Evolutionary conservation across 2,888 invertebrate species (phyloP).

Genomic region (Thera britannica): DNA sequence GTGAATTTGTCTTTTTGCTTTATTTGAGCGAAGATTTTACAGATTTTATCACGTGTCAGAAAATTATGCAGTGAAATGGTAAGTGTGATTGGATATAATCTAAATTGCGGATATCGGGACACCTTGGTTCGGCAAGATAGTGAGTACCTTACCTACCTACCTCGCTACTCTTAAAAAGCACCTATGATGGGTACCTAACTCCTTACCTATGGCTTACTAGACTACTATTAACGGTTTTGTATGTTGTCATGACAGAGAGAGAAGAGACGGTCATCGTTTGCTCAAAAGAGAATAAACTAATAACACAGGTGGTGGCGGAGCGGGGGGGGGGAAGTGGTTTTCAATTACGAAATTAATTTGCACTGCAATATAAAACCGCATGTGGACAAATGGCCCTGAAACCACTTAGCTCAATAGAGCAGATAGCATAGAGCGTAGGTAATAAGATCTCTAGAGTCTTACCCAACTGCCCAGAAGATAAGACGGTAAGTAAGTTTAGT

Average conservation of each 20-base stretch:
- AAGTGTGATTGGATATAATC: no score
- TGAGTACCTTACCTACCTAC: no score
- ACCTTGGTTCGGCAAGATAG: no score
- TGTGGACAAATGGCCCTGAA: slow-evolving; percentile 3
- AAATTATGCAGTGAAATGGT: no score
- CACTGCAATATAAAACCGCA: slow-evolving; percentile 16
- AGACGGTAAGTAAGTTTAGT: no score
- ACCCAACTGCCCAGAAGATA: no score
- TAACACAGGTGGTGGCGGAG: background rate
- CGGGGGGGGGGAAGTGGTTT: slow-evolving; percentile 3
- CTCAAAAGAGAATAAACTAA: background rate
- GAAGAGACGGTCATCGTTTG: background rate
- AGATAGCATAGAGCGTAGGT: background rate
- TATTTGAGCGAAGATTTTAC: background rate
- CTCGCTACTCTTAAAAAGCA: no score
- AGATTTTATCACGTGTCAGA: no score
- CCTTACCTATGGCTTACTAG: no score
- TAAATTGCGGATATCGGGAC: no score
- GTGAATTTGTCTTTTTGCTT: slow-evolving; percentile 5
- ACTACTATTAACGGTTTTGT: background rate
- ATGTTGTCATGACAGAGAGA: background rate
- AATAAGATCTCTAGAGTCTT: background rate
- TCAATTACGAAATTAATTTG: slow-evolving; percentile 16
- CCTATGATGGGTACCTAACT: no score
- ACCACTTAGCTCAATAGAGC: slow-evolving; percentile 7